phyloP scores from a whole-genome alignment of 2,888 invertebrate species.

The Sphecodes monilicornis region DNA sequence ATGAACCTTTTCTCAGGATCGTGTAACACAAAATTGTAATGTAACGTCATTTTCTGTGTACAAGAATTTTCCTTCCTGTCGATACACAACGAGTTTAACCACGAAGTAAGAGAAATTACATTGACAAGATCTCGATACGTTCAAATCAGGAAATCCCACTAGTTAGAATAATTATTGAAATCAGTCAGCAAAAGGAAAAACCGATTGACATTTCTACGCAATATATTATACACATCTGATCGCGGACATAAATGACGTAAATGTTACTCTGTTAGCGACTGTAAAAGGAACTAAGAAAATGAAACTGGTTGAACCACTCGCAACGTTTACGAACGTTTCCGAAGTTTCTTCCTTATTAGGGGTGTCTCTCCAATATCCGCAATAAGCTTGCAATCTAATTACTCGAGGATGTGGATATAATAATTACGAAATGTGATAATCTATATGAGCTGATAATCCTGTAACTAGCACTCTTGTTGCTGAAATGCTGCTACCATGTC shows the following conservation, averaged over 20 bases:
- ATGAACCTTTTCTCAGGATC: too few species aligned
- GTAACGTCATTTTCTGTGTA: too few species aligned
- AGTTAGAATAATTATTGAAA: not conserved
- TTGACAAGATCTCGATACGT: not conserved
- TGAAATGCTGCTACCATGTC: not conserved
- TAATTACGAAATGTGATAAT: not conserved
- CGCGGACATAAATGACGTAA: not conserved
- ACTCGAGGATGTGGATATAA: not conserved
- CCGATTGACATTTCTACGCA: not conserved
- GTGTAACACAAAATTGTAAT: too few species aligned
- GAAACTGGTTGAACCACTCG: not conserved
- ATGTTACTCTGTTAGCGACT: too few species aligned
- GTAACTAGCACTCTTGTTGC: not conserved
- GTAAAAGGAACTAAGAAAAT: not conserved
- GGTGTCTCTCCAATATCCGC: not conserved
- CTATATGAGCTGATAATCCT: not conserved
- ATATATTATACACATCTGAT: not conserved
- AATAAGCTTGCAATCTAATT: not conserved
- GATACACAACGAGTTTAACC: not conserved
- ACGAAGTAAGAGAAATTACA: not conserved
- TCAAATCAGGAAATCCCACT: not conserved
- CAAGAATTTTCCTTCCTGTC: not conserved
- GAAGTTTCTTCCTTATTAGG: not conserved
- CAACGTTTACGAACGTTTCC: not conserved
- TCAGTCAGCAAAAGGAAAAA: not conserved